phyloP scores from a whole-genome alignment of 35 echinoderm and acorn worm genomes.

The Apostichopus japonicus region DNA sequence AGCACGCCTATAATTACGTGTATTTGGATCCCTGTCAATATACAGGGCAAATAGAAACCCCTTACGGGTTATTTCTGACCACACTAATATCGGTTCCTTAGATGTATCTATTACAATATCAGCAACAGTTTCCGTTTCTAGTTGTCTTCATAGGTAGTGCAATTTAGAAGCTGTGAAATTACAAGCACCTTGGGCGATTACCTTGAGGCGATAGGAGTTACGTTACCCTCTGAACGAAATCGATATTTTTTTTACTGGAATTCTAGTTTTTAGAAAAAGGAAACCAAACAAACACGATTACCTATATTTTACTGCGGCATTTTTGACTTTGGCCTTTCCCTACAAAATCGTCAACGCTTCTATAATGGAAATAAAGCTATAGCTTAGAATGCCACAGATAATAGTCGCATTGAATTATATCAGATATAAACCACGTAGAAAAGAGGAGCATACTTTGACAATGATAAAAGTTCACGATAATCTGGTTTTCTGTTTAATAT shows the following conservation, averaged over 20 bases:
- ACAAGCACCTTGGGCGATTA: background rate
- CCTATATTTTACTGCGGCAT: too few species aligned
- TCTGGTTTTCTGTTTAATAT: too few species aligned
- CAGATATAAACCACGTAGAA: too few species aligned
- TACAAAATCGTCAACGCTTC: too few species aligned
- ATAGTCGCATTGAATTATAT: too few species aligned
- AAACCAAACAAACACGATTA: too few species aligned
- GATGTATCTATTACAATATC: background rate
- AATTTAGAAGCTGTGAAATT: constrained; percentile 3
- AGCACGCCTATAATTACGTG: background rate
- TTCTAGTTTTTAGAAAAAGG: background rate
- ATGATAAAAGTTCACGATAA: too few species aligned
- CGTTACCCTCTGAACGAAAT: background rate
- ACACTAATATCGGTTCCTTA: constrained; percentile 6
- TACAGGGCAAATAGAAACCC: background rate
- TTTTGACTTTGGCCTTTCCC: too few species aligned
- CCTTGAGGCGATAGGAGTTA: background rate
- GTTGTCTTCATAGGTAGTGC: background rate
- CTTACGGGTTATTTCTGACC: background rate
- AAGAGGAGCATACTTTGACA: too few species aligned
- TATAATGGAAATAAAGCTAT: too few species aligned
- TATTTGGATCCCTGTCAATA: background rate
- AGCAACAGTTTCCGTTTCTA: background rate
- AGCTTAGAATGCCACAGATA: too few species aligned
- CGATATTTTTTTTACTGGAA: background rate